Conservation (phyloP, 2,113 vertebrate species). For the Scatophagus argus region DNA sequence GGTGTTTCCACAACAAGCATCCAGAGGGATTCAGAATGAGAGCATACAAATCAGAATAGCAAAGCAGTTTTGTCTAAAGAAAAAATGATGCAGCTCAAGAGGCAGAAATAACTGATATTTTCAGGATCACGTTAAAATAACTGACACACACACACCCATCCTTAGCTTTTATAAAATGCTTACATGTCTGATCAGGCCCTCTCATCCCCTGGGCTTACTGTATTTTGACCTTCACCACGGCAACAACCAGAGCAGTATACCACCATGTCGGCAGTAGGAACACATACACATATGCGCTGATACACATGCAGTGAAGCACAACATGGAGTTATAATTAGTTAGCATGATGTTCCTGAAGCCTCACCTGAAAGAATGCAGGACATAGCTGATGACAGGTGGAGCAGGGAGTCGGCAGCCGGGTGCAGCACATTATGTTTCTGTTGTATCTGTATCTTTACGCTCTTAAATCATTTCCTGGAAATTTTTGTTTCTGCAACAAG, state of each 20-base stretch:
- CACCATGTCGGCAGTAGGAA: background rate
- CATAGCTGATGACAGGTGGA: background rate
- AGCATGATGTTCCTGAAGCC: constrained; percentile 28
- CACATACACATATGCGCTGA: constrained; percentile 6
- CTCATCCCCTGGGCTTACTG: constrained; percentile 19
- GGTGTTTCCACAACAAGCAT: background rate
- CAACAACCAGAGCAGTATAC: constrained; percentile 42
- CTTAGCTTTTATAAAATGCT: constrained; percentile 3
- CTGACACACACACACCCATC: background rate
- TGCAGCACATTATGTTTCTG: background rate
- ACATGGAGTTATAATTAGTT: background rate
- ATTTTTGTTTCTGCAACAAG: constrained; percentile 1
- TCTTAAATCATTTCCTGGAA: background rate
- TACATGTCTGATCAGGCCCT: constrained; percentile 59
- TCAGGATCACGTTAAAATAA: constrained; percentile 1
- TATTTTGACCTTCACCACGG: constrained; percentile 58
- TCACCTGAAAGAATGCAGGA: background rate
- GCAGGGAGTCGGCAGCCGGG: background rate
- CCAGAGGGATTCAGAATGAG: background rate
- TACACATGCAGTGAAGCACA: background rate
- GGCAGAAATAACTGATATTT: constrained; percentile 6
- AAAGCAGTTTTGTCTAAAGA: background rate
- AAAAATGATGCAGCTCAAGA: background rate
- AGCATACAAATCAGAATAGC: background rate
- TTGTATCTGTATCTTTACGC: background rate